These are phyloP conservation scores for Gorsachius magnificus DNA, from an alignment of 2,797 vertebrate genomes.

Conservation along the genomic window DNA sequence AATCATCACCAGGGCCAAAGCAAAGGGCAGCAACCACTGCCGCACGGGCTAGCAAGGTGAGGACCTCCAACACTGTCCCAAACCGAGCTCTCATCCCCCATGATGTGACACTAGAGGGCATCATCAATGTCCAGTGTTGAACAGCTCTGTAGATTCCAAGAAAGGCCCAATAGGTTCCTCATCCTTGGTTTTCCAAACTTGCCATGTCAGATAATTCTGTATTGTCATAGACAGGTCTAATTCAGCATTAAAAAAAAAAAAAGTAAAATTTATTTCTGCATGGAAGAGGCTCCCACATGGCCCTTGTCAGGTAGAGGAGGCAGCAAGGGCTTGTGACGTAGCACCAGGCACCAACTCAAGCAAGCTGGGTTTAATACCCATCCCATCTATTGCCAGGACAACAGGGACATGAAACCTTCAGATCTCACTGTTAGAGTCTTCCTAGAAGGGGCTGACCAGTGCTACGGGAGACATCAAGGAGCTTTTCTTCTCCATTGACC, in stretches of 20 bases:
- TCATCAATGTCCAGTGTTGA: neutral
- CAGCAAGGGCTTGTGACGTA: neutral
- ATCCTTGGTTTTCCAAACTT: neutral
- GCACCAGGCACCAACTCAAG: neutral
- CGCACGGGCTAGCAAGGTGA: rapidly evolving
- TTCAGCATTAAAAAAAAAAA: neutral
- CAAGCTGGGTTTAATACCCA: neutral
- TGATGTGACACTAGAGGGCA: neutral
- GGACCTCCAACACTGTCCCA: neutral
- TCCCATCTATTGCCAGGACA: neutral
- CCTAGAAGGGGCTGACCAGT: neutral
- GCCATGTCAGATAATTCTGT: neutral
- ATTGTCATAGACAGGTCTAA: neutral
- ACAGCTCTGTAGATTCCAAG: neutral
- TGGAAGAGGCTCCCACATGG: neutral
- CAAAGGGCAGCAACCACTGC: neutral
- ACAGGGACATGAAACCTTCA: neutral
- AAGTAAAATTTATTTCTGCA: neutral
- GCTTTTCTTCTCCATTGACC: neutral
- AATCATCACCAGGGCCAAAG: neutral
- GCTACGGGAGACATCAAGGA: neutral
- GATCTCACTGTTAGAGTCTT: neutral
- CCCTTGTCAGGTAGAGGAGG: neutral
- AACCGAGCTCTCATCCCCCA: neutral
- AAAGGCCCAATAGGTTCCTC: neutral